Base-by-base conservation (phyloP, 2,113 vertebrate genomes). In the Tachycineta bicolor region DNA sequence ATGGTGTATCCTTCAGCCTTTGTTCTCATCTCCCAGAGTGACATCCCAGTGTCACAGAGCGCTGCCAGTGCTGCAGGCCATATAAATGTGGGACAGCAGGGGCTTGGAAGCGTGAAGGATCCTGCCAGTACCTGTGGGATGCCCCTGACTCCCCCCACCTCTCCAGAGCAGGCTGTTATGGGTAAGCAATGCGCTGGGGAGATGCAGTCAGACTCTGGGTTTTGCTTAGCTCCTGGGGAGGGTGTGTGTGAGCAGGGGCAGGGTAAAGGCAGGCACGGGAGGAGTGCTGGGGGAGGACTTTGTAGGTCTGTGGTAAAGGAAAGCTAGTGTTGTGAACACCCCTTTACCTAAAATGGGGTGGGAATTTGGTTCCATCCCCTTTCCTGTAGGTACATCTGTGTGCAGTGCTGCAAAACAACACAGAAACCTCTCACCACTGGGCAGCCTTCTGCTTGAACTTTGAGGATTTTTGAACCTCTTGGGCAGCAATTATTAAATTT, bases 1-100 rank as follows among this genome's bases (percentile, higher is more conserved):
- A 99, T 99, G 99, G 99, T 99, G 80, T 99, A 99, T 95, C 99
- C 99, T 88, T 99, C 99, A 94, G 98, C 99, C 94, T 99, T 99
- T 91, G 99, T 99, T 97, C 98, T 99, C 94, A 98, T 99, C 92
- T 98, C 99, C 96, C 99, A 99, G 97, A 98, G 98, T 73, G 99
- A 99, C 96, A 98, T 99, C 73, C 99, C 99, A 1, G 92, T 98
- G 95, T 98, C 99, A 96, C 99, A 99, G 96, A 98, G 93, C 56
- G 87, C 98, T 94, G 97, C 98, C 87, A 97, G 55, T 76, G 95
- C 98, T 47, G 98, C 98, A 93, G 97, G 98, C 89, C 98, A 98
- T n/a, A 67, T 96, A 68, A 94, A 92, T 70, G 83, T 92, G 71
- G 97, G 95, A 41, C 98, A 98, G 84, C 98, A 97, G 90, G 98